Evolutionary conservation across 2,797 vertebrate genomes (phyloP).

Genomic region (Danio aesculapii): DNA sequence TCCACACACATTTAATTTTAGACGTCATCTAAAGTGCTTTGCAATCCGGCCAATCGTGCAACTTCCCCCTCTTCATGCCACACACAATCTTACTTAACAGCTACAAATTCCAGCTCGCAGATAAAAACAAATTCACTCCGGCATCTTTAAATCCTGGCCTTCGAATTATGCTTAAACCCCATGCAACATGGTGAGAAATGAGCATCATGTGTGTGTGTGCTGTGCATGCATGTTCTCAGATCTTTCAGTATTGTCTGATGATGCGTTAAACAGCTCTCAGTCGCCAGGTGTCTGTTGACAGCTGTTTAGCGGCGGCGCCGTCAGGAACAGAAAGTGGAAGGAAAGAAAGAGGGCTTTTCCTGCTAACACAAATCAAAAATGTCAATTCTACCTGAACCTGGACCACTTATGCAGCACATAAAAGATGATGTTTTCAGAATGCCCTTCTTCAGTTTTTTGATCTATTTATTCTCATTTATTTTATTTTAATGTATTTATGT

Average conservation of each 20-base stretch:
- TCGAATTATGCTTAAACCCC: background rate
- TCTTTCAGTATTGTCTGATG: conserved; percentile 12
- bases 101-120: conserved; percentile 27
- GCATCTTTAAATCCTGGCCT: background rate
- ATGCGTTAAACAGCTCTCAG: conserved; percentile 30
- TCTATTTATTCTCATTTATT: too few relatives aligned
- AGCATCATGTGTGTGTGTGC: background rate
- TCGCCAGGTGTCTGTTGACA: conserved; percentile 47
- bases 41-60: background rate
- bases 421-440: too few relatives aligned
- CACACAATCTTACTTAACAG: conserved; percentile 1
- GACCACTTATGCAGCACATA: too few relatives aligned
- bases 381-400: too few relatives aligned
- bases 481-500: too few relatives aligned
- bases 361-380: background rate
- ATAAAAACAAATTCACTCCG: conserved; percentile 12
- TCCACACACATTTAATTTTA: conserved; percentile 7
- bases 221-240: background rate
- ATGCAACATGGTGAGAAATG: background rate
- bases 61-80: background rate
- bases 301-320: conserved; percentile 41
- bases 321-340: conserved; percentile 11
- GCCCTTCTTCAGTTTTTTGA: too few relatives aligned
- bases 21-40: conserved; percentile 15
- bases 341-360: conserved; percentile 12